phyloP scores from a whole-genome alignment of 2,113 vertebrate genomes.

The Rhea pennata region DNA sequence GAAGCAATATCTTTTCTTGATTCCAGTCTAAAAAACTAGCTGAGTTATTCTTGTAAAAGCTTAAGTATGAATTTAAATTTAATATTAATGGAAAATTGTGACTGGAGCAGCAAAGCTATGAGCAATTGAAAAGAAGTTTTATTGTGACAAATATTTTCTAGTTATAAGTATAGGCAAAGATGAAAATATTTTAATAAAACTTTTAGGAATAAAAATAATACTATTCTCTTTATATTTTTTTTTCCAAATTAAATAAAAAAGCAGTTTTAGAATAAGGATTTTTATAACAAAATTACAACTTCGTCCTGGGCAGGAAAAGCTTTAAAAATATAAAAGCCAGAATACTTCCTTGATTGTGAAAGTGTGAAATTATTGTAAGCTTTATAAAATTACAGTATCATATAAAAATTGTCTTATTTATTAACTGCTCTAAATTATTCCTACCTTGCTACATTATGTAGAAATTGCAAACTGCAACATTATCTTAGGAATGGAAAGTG shows the following conservation, averaged over 20 bases:
- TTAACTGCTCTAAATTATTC: background rate
- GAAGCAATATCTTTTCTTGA: background rate
- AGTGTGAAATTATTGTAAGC: background rate
- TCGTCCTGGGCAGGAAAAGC: background rate
- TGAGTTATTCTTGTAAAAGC: background rate
- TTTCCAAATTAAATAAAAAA: background rate
- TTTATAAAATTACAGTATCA: background rate
- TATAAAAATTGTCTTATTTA: background rate
- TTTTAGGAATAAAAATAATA: background rate
- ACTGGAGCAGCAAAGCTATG: background rate
- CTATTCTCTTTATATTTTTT: background rate
- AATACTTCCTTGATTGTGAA: background rate
- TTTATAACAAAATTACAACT: background rate
- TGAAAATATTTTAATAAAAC: background rate
- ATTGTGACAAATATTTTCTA: background rate
- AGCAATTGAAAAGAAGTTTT: background rate
- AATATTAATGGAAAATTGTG: background rate
- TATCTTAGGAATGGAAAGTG: conserved; percentile 3
- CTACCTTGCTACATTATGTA: background rate
- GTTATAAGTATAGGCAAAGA: background rate
- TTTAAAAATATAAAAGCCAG: background rate
- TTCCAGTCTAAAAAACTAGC: background rate
- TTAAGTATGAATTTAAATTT: background rate
- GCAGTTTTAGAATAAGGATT: background rate
- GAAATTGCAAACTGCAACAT: background rate